Conservation (phyloP, 2,888 invertebrate species). For the Rhaphigaster nebulosa region DNA sequence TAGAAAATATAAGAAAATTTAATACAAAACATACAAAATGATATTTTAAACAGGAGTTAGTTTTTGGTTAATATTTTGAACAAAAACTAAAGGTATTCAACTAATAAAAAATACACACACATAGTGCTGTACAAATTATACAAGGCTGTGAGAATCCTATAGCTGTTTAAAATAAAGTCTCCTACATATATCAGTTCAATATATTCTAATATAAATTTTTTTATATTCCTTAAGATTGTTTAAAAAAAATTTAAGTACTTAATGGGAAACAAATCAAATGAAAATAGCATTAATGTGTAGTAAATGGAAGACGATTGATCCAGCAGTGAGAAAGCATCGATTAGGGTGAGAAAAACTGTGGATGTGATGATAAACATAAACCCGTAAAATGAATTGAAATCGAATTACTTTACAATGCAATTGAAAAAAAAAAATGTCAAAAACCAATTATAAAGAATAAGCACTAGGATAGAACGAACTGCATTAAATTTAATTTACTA, state of each 20-base stretch:
- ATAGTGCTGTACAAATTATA: not conserved
- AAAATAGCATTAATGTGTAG: not conserved
- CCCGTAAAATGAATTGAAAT: not conserved
- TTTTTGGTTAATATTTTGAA: not conserved
- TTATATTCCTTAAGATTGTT: not conserved
- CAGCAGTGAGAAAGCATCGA: not conserved
- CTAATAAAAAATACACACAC: not conserved
- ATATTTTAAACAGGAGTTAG: not conserved
- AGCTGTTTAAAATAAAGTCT: not conserved
- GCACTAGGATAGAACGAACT: not conserved
- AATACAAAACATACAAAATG: not conserved
- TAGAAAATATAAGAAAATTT: not conserved
- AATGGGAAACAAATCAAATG: not conserved
- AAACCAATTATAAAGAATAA: not conserved
- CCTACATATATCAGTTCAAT: conserved; percentile 3
- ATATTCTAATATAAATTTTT: not conserved
- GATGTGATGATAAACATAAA: not conserved
- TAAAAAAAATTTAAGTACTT: not conserved
- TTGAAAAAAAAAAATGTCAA: not conserved
- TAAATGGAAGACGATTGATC: conserved; percentile 10
- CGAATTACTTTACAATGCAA: not conserved
- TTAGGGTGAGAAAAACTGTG: not conserved
- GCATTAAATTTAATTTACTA: not conserved
- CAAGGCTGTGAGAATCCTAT: not conserved
- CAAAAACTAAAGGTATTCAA: not conserved